phyloP scores from a whole-genome alignment of 1,140 invertebrate species.

The Gryllus bimaculatus region DNA sequence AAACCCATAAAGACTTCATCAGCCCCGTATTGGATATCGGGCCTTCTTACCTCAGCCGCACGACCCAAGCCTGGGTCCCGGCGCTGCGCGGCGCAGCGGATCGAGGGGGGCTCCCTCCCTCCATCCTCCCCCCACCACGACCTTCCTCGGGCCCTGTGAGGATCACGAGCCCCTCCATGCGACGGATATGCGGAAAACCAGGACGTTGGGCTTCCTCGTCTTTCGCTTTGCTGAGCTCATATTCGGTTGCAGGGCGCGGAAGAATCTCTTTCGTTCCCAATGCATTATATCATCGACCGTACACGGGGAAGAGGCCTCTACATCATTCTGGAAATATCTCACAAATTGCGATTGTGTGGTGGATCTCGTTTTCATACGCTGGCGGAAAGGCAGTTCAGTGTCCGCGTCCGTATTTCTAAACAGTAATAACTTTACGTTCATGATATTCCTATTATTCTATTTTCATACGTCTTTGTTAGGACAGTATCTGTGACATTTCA shows the following conservation, averaged over 20 bases:
- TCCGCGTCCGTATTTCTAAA: neutral
- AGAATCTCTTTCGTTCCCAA: neutral
- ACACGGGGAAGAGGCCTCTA: neutral
- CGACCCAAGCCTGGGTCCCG: neutral
- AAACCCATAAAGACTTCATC: slow-evolving; percentile 4
- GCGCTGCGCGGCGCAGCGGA: neutral
- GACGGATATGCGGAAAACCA: neutral
- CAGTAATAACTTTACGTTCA: neutral
- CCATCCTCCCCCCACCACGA: neutral
- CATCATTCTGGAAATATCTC: neutral
- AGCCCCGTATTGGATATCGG: neutral
- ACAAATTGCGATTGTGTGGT: neutral
- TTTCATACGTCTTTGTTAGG: too few species aligned
- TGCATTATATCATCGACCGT: neutral
- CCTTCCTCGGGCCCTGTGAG: too few species aligned
- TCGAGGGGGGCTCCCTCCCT: neutral
- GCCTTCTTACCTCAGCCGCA: neutral
- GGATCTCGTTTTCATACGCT: neutral
- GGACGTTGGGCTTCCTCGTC: neutral
- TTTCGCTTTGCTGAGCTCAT: neutral
- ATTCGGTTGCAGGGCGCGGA: neutral
- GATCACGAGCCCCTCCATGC: too few species aligned
- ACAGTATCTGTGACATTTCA: too few species aligned
- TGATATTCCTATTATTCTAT: too few species aligned
- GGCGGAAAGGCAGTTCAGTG: neutral